Conservation (phyloP, 2,797 vertebrate genomes). For the Protonibea diacanthus region DNA sequence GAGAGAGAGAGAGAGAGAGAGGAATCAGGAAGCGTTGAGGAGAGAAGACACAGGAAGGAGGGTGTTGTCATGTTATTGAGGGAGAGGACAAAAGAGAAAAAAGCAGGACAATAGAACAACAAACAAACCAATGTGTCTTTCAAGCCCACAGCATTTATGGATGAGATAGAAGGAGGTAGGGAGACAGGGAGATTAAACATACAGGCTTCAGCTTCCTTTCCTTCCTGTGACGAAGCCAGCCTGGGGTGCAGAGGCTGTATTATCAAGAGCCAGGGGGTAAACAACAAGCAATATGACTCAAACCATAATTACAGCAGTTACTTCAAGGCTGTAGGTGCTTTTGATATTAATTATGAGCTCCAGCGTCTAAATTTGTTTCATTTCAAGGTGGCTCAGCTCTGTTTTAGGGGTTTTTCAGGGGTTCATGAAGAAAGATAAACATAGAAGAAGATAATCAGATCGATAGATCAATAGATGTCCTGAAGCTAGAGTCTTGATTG, state of each 20-base stretch:
- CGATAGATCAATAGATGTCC: slow-evolving; percentile 1
- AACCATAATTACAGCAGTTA: slow-evolving; percentile 58
- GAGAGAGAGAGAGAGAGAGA: slow-evolving; percentile 29
- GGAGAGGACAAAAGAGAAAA: slow-evolving; percentile 71
- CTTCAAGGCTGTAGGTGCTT: slow-evolving; percentile 31
- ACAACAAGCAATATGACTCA: slow-evolving; percentile 56
- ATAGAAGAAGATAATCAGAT: not conserved
- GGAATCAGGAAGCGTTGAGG: slow-evolving; percentile 35
- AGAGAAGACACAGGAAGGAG: slow-evolving; percentile 60
- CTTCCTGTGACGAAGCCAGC: slow-evolving; percentile 55
- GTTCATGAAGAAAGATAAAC: not conserved
- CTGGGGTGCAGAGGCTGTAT: slow-evolving; percentile 44
- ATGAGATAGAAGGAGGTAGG: slow-evolving; percentile 68
- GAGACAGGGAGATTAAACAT: slow-evolving; percentile 66
- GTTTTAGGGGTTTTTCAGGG: too few relatives aligned
- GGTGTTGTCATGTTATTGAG: slow-evolving; percentile 76
- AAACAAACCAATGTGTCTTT: slow-evolving; percentile 72
- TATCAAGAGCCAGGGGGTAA: slow-evolving; percentile 45
- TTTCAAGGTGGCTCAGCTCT: not conserved
- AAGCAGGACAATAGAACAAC: slow-evolving; percentile 73
- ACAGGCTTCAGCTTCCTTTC: slow-evolving; percentile 54
- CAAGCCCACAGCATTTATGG: slow-evolving; percentile 69
- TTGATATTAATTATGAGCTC: slow-evolving; percentile 50
- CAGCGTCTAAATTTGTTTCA: not conserved
- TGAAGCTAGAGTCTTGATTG: not conserved